Evolutionary conservation across 2,797 vertebrate genomes (phyloP).

Genomic region (Hippopotamyrus pictus): DNA sequence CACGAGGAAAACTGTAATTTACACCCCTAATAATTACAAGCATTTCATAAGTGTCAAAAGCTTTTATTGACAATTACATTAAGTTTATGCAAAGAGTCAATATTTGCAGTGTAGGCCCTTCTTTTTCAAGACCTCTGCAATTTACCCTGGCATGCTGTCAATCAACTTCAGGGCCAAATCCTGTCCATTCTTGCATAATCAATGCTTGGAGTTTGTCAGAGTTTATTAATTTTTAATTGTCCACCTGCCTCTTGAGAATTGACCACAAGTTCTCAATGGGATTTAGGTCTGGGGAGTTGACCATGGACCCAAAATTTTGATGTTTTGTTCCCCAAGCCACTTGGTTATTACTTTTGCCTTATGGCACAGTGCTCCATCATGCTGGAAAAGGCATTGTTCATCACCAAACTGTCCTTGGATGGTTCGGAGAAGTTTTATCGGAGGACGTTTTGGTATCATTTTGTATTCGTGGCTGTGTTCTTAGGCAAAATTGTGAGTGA

Average conservation of each 20-base stretch:
- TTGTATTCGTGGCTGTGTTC: not conserved
- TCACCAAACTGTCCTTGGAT: not conserved
- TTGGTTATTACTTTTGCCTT: not conserved
- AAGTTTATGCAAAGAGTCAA: not conserved
- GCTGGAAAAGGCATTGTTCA: not conserved
- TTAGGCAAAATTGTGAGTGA: not conserved
- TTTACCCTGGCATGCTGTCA: no score
- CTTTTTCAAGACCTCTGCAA: no score
- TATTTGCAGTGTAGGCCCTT: no score
- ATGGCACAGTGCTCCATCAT: not conserved
- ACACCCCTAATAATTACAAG: not conserved
- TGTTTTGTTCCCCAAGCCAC: not conserved
- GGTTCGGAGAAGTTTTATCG: not conserved
- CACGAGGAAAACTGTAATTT: no score
- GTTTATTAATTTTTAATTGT: not conserved
- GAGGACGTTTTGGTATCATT: not conserved
- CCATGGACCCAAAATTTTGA: not conserved
- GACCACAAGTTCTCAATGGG: no score
- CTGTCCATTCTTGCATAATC: not conserved
- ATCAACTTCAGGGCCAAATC: no score
- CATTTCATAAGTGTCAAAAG: not conserved
- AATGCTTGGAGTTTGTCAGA: not conserved
- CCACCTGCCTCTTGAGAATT: not conserved
- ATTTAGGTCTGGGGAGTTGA: no score
- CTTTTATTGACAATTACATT: not conserved